A percentile compares a stretch with the other conserved stretches of the same genome.
Evolutionary conservation across 2,888 invertebrate genomes (phyloP).

Genomic region (Lycophotia porphyrea): DNA sequence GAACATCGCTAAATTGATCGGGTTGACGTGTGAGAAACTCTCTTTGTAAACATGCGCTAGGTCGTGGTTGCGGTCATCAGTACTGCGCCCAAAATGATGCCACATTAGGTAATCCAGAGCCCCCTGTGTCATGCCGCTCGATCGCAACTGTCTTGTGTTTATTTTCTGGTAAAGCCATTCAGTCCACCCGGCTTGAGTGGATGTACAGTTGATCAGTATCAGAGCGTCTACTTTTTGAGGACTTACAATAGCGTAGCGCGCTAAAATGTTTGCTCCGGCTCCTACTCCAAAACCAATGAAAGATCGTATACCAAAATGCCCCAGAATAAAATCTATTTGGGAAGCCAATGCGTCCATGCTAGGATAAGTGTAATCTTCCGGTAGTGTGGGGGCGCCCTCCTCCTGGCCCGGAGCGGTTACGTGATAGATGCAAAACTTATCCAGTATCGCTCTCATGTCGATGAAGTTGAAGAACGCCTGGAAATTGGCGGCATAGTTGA

Average conservation of each 20-base stretch:
- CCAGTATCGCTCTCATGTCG: slow-evolving; percentile 96
- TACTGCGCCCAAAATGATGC: slow-evolving; percentile 99
- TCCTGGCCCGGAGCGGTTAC: slow-evolving; percentile 99
- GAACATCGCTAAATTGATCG: slow-evolving; percentile 97
- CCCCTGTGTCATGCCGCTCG: slow-evolving; percentile 97
- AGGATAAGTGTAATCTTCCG: slow-evolving; percentile 97
- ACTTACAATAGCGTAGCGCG: slow-evolving; percentile 96
- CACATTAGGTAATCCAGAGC: slow-evolving; percentile 99
- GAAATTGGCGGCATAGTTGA: slow-evolving; percentile 98
- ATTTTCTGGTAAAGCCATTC: slow-evolving; percentile 99
- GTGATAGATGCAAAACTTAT: slow-evolving; percentile 99
- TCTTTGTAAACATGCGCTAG: slow-evolving; percentile 97
- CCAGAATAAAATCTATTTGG: slow-evolving; percentile 96
- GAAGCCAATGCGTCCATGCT: slow-evolving; percentile 98
- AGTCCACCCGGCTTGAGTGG: slow-evolving; percentile 98
- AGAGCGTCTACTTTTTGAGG: slow-evolving; percentile 97
- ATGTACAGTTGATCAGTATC: slow-evolving; percentile 97
- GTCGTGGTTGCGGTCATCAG: slow-evolving; percentile 98
- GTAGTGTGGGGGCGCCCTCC: slow-evolving; percentile 97
- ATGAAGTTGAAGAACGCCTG: slow-evolving; percentile 98
- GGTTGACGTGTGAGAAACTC: slow-evolving; percentile 98
- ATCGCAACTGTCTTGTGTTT: slow-evolving; percentile 96
- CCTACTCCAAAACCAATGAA: slow-evolving; percentile 99
- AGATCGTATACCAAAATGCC: slow-evolving; percentile 96
- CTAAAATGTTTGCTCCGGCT: slow-evolving; percentile 98